These are phyloP conservation scores for Micropterix aruncella DNA, from an alignment of 2,888 invertebrate genomes.

Conservation along the genomic window DNA sequence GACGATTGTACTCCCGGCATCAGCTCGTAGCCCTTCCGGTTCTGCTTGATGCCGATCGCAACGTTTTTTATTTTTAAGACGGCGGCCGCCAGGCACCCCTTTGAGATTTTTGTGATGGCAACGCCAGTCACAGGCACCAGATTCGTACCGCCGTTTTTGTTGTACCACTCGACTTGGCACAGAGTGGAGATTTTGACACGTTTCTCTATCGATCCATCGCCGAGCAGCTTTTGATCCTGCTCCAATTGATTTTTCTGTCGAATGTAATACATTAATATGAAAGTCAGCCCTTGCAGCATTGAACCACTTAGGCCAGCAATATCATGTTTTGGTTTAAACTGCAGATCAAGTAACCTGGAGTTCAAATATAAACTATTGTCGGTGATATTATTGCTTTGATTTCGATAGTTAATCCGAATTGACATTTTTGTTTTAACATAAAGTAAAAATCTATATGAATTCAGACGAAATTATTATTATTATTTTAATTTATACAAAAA, in stretches of 20 bases:
- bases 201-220: slow-evolving; percentile 41
- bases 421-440: too few species aligned
- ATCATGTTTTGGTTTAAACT: too few species aligned
- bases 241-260: slow-evolving; percentile 34
- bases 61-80: slow-evolving; percentile 42
- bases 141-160: slow-evolving; percentile 44
- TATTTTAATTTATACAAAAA: too few species aligned
- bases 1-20: slow-evolving; percentile 49
- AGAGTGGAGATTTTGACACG: slow-evolving; percentile 44
- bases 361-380: too few species aligned
- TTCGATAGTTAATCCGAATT: too few species aligned
- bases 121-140: slow-evolving; percentile 43
- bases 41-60: slow-evolving; percentile 38
- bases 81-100: slow-evolving; percentile 33
- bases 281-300: too few species aligned
- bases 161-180: slow-evolving; percentile 56
- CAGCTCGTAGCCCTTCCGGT: slow-evolving; percentile 43
- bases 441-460: too few species aligned
- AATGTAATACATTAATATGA: too few species aligned
- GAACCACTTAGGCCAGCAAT: too few species aligned
- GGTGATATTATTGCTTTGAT: too few species aligned
- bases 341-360: too few species aligned
- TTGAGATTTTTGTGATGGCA: slow-evolving; percentile 35
- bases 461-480: too few species aligned
- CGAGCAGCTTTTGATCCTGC: slow-evolving; percentile 28